Conservation (phyloP, 2,888 invertebrate species). For the Ethmia dodecea region DNA sequence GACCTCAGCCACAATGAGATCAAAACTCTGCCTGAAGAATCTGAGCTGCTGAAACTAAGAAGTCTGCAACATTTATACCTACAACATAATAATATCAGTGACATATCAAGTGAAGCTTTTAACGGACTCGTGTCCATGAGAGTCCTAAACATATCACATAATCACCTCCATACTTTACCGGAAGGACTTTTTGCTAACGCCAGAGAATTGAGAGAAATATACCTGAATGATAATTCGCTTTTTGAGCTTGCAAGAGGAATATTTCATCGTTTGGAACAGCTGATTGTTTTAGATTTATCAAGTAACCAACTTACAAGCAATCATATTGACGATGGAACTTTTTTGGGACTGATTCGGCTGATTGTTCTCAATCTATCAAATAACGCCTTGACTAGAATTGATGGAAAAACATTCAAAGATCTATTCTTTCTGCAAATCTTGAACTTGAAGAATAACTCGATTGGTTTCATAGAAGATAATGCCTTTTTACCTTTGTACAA, state of each 20-base stretch:
- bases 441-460: conserved; percentile 90
- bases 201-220: conserved; percentile 88
- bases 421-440: conserved; percentile 91
- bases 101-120: conserved; percentile 87
- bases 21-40: conserved; percentile 82
- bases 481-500: conserved; percentile 93
- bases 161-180: conserved; percentile 88
- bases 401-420: conserved; percentile 91
- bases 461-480: conserved; percentile 92
- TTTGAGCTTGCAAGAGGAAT: conserved; percentile 89
- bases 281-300: conserved; percentile 89
- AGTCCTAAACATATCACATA: conserved; percentile 91
- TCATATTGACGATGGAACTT: conserved; percentile 90
- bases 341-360: conserved; percentile 89
- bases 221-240: conserved; percentile 90
- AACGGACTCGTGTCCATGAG: conserved; percentile 87
- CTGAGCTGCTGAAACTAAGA: conserved; percentile 85
- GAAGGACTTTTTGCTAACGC: conserved; percentile 89
- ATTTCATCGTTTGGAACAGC: conserved; percentile 89
- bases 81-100: conserved; percentile 89
- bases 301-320: conserved; percentile 91
- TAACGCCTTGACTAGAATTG: conserved; percentile 90
- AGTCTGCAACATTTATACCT: conserved; percentile 88
- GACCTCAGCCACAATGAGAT: conserved; percentile 91
- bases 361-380: conserved; percentile 91